Percentiles rank a stretch among this genome's conserved stretches.
Evolutionary conservation across 2,113 vertebrate species (phyloP).

Genomic region (Periophthalmodon schlosseri): DNA sequence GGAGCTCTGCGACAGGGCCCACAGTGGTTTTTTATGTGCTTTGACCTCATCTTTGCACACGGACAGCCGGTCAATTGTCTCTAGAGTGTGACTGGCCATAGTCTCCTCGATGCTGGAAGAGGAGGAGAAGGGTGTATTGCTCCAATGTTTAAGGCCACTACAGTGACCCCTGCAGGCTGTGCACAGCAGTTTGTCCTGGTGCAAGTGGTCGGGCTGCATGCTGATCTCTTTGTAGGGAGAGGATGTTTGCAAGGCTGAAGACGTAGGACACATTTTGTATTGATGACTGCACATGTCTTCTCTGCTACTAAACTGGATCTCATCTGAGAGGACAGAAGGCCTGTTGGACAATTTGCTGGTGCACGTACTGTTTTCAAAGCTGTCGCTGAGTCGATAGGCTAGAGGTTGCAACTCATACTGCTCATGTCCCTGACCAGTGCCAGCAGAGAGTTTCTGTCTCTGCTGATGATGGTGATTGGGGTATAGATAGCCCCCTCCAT

Average conservation of each 20-base stretch:
- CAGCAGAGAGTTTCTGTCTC: constrained; percentile 55
- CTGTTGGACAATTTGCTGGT: constrained; percentile 96
- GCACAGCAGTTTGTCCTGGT: constrained; percentile 65
- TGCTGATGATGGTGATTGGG: constrained; percentile 71
- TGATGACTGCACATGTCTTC: constrained; percentile 61
- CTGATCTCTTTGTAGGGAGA: constrained; percentile 88
- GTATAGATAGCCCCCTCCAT: constrained; percentile 74
- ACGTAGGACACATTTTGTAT: constrained; percentile 55
- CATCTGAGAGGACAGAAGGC: constrained; percentile 93
- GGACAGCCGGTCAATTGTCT: constrained; percentile 64
- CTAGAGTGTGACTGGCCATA: constrained; percentile 69
- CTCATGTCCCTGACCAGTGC: constrained; percentile 78
- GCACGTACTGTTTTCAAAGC: constrained; percentile 97
- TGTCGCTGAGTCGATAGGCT: constrained; percentile 90
- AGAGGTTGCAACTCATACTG: constrained; percentile 95
- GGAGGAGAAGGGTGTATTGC: constrained; percentile 71
- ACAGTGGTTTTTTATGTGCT: constrained; percentile 71
- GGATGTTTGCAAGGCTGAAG: constrained; percentile 90
- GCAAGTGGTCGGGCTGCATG: constrained; percentile 39
- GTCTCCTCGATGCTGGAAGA: constrained; percentile 78
- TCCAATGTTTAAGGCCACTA: constrained; percentile 63
- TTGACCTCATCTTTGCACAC: constrained; percentile 56
- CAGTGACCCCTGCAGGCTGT: constrained; percentile 69
- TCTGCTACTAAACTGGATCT: constrained; percentile 83
- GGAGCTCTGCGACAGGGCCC: constrained; percentile 83